A percentile compares a stretch with the other conserved stretches of the same genome.
These are phyloP conservation scores for Fabriciana adippe DNA, from an alignment of 2,888 invertebrate genomes.

Conservation along the genomic window DNA sequence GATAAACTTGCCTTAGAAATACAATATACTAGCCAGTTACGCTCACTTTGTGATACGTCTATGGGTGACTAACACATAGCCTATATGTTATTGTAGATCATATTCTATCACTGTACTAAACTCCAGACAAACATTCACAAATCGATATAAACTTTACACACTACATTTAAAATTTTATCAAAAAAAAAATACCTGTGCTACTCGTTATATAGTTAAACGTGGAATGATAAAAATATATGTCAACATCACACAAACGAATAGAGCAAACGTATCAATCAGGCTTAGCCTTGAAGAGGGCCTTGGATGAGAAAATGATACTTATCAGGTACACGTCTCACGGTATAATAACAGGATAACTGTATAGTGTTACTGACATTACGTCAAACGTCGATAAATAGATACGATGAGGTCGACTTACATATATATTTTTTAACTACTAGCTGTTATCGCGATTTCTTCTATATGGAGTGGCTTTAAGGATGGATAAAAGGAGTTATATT, in stretches of 20 bases:
- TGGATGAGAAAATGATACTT: slow-evolving; percentile 33
- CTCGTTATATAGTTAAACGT: not conserved
- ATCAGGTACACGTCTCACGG: slow-evolving; percentile 27
- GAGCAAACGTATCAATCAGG: slow-evolving; percentile 15
- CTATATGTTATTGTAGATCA: too few species aligned
- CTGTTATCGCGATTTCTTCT: too few species aligned
- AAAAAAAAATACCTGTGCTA: not conserved
- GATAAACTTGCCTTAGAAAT: too few species aligned
- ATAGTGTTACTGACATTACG: slow-evolving; percentile 5
- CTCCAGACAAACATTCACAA: too few species aligned
- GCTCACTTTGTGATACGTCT: too few species aligned
- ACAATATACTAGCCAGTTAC: too few species aligned
- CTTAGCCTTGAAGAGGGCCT: slow-evolving; percentile 27
- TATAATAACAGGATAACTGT: slow-evolving; percentile 18
- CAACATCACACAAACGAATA: slow-evolving; percentile 14
- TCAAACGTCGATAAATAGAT: not conserved
- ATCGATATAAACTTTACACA: too few species aligned
- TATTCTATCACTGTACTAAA: too few species aligned
- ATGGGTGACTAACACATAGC: too few species aligned
- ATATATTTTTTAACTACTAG: not conserved
- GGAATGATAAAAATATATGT: slow-evolving; percentile 10
- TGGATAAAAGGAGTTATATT: too few species aligned
- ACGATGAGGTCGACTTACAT: slow-evolving; percentile 1
- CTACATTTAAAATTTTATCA: too few species aligned
- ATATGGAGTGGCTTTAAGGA: too few species aligned